These are phyloP conservation scores for Eupithecia tripunctaria DNA, from an alignment of 2,888 invertebrate genomes.

Conservation along the genomic window DNA sequence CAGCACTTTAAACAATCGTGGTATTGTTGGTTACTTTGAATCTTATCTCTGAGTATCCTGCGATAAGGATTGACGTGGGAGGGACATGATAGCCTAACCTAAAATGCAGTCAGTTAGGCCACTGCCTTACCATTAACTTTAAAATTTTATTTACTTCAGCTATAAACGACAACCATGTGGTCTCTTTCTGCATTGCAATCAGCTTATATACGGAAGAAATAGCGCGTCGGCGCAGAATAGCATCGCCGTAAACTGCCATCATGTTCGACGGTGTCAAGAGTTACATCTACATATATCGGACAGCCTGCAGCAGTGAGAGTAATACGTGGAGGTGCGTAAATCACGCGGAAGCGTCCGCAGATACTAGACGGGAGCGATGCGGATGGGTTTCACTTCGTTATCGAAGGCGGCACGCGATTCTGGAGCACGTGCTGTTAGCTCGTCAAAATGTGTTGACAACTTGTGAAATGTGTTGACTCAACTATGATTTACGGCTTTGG, in stretches of 20 bases:
- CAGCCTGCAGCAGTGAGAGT: conserved; percentile 50
- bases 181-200: not conserved
- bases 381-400: conserved; percentile 59
- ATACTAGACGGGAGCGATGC: conserved; percentile 52
- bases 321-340: conserved; percentile 48
- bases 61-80: conserved; percentile 24
- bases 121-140: not conserved
- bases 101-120: not conserved
- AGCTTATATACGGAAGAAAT: not conserved
- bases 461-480: conserved; percentile 23
- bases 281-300: conserved; percentile 44
- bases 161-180: not conserved
- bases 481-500: conserved; percentile 8
- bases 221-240: not conserved
- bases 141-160: not conserved
- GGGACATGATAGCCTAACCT: conserved; percentile 17
- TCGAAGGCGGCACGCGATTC: conserved; percentile 57
- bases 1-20: conserved; percentile 9
- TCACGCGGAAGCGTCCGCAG: conserved; percentile 55
- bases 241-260: conserved; percentile 2
- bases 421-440: conserved; percentile 44
- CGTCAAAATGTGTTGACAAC: conserved; percentile 33
- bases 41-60: conserved; percentile 24
- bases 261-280: conserved; percentile 21
- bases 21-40: conserved; percentile 23